Conservation (phyloP, 1,140 invertebrate genomes). For the Himalopsyche phryganea region DNA sequence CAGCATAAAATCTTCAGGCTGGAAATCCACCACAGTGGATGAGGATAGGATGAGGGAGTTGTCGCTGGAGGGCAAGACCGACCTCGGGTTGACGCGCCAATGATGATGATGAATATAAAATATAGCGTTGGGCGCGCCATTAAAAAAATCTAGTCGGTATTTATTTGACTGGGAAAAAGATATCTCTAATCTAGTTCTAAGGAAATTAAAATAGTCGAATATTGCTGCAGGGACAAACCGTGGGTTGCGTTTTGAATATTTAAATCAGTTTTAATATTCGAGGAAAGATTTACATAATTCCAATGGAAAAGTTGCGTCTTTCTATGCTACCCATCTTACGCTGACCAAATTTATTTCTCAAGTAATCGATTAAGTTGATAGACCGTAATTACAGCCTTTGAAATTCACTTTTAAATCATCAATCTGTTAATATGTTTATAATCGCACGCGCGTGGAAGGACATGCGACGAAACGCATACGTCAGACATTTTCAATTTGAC, state of each 20-base stretch:
- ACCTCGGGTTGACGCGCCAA: too few relatives aligned
- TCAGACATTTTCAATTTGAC: too few relatives aligned
- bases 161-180: not conserved
- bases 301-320: not conserved
- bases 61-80: too few relatives aligned
- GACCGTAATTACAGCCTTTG: conserved; percentile 6
- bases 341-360: conserved; percentile 17
- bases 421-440: too few relatives aligned
- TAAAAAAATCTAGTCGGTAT: too few relatives aligned
- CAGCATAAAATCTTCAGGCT: too few relatives aligned
- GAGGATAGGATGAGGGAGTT: too few relatives aligned
- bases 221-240: conserved; percentile 3
- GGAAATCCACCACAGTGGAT: too few relatives aligned
- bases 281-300: conserved; percentile 22
- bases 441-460: too few relatives aligned
- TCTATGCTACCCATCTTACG: conserved; percentile 22
- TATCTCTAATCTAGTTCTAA: conserved; percentile 2
- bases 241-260: conserved; percentile 15
- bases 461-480: too few relatives aligned
- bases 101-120: too few relatives aligned
- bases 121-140: too few relatives aligned
- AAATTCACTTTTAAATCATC: conserved; percentile 6
- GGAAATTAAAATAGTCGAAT: conserved; percentile 6
- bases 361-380: conserved; percentile 20
- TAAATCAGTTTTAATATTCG: conserved; percentile 18